Conservation (phyloP, 1,140 invertebrate species). For the Microvelia longipes region DNA sequence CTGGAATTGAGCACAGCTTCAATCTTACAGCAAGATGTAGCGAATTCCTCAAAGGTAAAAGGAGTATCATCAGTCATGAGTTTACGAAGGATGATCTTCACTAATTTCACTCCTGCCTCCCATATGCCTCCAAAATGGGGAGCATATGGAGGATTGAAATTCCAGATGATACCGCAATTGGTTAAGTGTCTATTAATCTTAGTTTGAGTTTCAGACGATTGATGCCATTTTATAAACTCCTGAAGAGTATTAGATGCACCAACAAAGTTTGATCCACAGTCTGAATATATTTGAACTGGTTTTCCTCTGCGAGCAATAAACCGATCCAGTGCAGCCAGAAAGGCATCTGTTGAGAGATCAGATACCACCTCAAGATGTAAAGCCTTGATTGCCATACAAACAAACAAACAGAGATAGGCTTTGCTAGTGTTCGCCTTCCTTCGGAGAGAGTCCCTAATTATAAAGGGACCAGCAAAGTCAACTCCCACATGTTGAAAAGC, state of each 20-base stretch:
- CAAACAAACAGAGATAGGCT: conserved; percentile 22
- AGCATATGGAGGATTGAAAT: conserved; percentile 30
- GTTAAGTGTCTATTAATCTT: conserved; percentile 22
- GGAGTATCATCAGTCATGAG: conserved; percentile 10
- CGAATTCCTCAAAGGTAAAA: conserved; percentile 17
- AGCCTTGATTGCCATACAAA: conserved; percentile 22
- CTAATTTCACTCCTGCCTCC: conserved; percentile 29
- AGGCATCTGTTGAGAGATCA: conserved; percentile 20
- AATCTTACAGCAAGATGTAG: conserved; percentile 17
- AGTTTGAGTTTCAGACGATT: conserved; percentile 17
- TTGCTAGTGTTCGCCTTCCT: conserved; percentile 12
- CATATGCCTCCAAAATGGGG: conserved; percentile 32
- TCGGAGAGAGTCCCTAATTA: conserved; percentile 15
- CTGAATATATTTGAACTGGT: conserved; percentile 22
- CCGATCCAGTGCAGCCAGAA: conserved; percentile 25
- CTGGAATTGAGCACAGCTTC: conserved; percentile 20
- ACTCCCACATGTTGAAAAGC: conserved; percentile 21
- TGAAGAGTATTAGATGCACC: conserved; percentile 24
- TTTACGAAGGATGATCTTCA: conserved; percentile 27
- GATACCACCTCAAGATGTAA: conserved; percentile 26
- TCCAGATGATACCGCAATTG: conserved; percentile 17
- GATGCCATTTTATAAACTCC: conserved; percentile 14
- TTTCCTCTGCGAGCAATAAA: conserved; percentile 26
- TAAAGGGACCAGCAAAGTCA: too few species aligned
- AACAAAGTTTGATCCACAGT: conserved; percentile 30